A percentile compares a stretch with the other conserved stretches of the same genome.
phyloP scores from a whole-genome alignment of 2,113 vertebrate species.

The Malaclemys terrapin region DNA sequence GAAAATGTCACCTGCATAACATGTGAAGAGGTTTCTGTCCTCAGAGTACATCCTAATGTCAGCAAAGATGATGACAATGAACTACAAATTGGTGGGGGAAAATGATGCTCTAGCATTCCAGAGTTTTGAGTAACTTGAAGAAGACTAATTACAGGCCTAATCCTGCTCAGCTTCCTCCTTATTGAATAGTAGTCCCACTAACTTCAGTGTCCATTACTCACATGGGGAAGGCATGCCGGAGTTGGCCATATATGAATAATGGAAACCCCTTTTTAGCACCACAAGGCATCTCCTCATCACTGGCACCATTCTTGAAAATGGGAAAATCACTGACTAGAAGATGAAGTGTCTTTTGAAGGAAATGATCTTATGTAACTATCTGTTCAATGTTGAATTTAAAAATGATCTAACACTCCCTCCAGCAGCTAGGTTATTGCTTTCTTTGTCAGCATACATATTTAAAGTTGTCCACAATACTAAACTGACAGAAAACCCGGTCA shows the following conservation, averaged over 20 bases:
- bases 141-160: background rate
- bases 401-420: conserved; percentile 49
- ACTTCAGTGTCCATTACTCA: conserved; percentile 13
- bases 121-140: background rate
- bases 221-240: conserved; percentile 27
- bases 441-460: conserved; percentile 45
- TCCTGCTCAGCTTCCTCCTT: conserved; percentile 11
- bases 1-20: conserved; percentile 12
- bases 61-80: conserved; percentile 18
- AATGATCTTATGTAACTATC: background rate
- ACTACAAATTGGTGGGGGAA: conserved; percentile 38
- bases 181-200: background rate
- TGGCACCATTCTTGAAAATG: background rate
- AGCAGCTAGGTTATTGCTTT: conserved; percentile 57
- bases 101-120: background rate
- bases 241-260: conserved; percentile 4
- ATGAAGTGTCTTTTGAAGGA: background rate
- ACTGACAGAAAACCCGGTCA: conserved; percentile 15
- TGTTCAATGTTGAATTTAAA: conserved; percentile 5
- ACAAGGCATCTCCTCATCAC: background rate
- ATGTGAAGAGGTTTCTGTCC: background rate
- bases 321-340: background rate
- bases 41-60: conserved; percentile 30
- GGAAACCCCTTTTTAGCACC: background rate
- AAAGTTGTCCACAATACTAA: conserved; percentile 16